phyloP scores from a whole-genome alignment of 2,113 vertebrate genomes.

The Carettochelys insculpta region DNA sequence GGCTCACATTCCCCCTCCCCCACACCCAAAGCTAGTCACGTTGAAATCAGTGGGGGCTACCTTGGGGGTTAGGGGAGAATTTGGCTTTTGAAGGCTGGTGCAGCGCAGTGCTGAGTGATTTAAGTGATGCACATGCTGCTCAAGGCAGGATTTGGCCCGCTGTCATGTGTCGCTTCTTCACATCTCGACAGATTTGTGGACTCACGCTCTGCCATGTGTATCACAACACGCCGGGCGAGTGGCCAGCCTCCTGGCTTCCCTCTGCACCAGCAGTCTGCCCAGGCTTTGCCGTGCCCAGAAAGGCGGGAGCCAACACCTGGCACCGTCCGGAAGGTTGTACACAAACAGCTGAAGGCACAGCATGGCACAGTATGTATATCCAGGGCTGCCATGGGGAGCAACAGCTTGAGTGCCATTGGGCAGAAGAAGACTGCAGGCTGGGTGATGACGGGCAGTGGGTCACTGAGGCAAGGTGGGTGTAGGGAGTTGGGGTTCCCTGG shows the following conservation, averaged over 20 bases:
- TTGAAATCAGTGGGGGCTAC: neutral
- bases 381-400: neutral
- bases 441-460: too few species aligned
- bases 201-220: slow-evolving; percentile 64
- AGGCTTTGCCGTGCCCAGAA: neutral
- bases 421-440: neutral
- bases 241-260: slow-evolving; percentile 55
- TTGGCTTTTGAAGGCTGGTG: neutral
- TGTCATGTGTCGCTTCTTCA: neutral
- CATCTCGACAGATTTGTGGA: slow-evolving; percentile 67
- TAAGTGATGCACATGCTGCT: neutral
- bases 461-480: too few species aligned
- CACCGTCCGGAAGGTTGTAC: rapidly evolving
- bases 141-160: slow-evolving; percentile 36
- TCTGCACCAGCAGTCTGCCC: slow-evolving; percentile 28
- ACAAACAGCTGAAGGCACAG: rapidly evolving
- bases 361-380: neutral
- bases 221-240: slow-evolving; percentile 41
- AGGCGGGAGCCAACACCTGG: neutral
- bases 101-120: neutral
- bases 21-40: neutral
- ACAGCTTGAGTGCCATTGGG: neutral
- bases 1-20: neutral
- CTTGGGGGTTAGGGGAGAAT: neutral
- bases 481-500: too few species aligned